These are phyloP conservation scores for Drosophila algonquin DNA, from an alignment of 2,888 invertebrate species.

Conservation along the genomic window DNA sequence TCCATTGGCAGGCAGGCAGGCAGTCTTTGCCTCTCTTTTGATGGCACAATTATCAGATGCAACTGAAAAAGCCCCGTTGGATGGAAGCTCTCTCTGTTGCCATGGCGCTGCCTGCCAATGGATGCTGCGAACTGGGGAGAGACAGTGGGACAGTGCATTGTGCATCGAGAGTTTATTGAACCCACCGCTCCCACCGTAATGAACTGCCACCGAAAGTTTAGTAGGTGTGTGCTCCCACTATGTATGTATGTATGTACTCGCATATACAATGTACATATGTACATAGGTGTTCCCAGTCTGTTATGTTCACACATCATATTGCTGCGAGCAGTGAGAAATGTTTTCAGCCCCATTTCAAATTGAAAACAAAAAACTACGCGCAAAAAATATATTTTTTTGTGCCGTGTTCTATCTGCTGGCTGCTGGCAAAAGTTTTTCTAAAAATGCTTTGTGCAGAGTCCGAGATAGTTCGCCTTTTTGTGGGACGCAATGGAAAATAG, in stretches of 20 bases:
- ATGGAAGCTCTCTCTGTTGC: slow-evolving; percentile 39
- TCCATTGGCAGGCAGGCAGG: slow-evolving; percentile 23
- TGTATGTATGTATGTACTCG: not conserved
- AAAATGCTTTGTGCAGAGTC: slow-evolving; percentile 39
- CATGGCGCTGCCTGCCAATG: slow-evolving; percentile 1
- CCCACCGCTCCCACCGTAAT: slow-evolving; percentile 41
- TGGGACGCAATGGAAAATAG: slow-evolving; percentile 43
- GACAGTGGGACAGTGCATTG: slow-evolving; percentile 11
- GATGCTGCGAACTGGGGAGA: too few relatives aligned
- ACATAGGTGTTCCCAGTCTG: not conserved
- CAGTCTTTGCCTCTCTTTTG: slow-evolving; percentile 39
- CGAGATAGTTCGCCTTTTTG: slow-evolving; percentile 26
- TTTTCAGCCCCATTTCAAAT: slow-evolving; percentile 54
- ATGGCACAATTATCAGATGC: slow-evolving; percentile 71
- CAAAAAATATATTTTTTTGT: slow-evolving; percentile 29
- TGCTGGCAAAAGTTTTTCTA: slow-evolving; percentile 56
- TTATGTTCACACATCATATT: slow-evolving; percentile 36
- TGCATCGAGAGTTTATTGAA: slow-evolving; percentile 67
- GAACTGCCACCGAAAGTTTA: slow-evolving; percentile 47
- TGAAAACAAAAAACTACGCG: slow-evolving; percentile 45
- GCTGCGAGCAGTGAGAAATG: slow-evolving; percentile 28
- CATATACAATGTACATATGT: too few relatives aligned
- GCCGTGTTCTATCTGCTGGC: slow-evolving; percentile 8
- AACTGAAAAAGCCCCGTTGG: slow-evolving; percentile 38
- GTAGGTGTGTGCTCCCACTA: slow-evolving; percentile 50